Percentiles rank a stretch among this genome's conserved stretches.
Conservation (phyloP, 2,888 invertebrate genomes). For the Agrenia bidenticulata region DNA sequence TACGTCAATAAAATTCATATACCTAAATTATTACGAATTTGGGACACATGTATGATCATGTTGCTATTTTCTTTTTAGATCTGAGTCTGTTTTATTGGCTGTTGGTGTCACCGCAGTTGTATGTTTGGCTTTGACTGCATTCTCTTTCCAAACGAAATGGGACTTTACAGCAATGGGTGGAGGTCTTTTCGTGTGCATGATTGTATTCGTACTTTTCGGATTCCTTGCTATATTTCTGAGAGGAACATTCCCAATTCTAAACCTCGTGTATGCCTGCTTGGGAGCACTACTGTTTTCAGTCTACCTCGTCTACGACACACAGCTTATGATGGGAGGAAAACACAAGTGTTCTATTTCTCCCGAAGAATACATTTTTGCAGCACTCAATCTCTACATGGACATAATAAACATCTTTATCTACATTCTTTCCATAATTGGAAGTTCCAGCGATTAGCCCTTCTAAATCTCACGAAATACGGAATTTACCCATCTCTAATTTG, state of each 20-base stretch:
- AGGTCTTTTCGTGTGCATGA: conserved; percentile 71
- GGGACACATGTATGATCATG: too few species aligned
- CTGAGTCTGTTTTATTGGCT: conserved; percentile 60
- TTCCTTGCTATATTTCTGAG: conserved; percentile 68
- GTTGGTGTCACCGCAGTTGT: conserved; percentile 84
- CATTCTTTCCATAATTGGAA: conserved; percentile 47
- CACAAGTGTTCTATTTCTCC: conserved; percentile 88
- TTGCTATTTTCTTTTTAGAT: conserved; percentile 50
- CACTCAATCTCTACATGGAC: conserved; percentile 64
- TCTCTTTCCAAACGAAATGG: conserved; percentile 89
- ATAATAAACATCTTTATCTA: conserved; percentile 49
- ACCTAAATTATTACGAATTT: too few species aligned
- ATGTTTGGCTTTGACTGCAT: conserved; percentile 82
- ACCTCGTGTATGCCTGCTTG: conserved; percentile 75
- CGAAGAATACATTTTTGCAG: conserved; percentile 92
- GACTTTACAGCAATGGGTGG: conserved; percentile 82
- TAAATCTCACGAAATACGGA: too few species aligned
- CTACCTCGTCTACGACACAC: conserved; percentile 90
- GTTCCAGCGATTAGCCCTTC: conserved; percentile 2
- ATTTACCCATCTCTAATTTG: too few species aligned
- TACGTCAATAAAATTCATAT: conserved; percentile 4
- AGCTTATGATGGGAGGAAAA: conserved; percentile 83
- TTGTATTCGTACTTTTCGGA: conserved; percentile 78
- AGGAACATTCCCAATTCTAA: conserved; percentile 54
- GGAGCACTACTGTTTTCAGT: conserved; percentile 87